phyloP scores from a whole-genome alignment of 2,797 vertebrate species.

The Myiotriccus ornatus region DNA sequence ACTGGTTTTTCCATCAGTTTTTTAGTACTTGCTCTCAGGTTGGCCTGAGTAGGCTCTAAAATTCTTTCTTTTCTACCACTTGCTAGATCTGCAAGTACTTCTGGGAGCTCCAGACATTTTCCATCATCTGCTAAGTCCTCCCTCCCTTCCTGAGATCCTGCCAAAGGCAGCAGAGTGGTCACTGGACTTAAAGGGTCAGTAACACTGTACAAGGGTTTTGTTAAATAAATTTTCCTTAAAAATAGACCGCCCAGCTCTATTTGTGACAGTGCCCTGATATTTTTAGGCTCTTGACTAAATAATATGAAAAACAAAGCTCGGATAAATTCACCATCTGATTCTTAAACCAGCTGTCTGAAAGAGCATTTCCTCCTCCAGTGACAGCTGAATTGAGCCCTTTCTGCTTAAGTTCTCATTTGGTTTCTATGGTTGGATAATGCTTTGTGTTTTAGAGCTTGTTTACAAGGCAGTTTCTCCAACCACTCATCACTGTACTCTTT shows the following conservation, averaged over 20 bases:
- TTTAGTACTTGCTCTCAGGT: neutral
- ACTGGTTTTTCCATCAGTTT: neutral
- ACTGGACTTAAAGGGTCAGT: conserved; percentile 1
- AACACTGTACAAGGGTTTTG: neutral
- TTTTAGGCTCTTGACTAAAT: conserved; percentile 46
- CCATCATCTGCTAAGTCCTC: neutral
- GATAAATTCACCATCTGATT: conserved; percentile 27
- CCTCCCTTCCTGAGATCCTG: neutral
- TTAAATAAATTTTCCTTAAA: conserved; percentile 36
- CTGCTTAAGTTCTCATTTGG: conserved; percentile 20
- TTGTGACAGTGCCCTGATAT: conserved; percentile 19
- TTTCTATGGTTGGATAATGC: neutral
- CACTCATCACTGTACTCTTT: neutral
- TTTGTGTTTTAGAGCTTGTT: conserved; percentile 26
- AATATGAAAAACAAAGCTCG: conserved; percentile 39
- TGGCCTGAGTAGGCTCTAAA: neutral
- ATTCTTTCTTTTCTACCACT: neutral
- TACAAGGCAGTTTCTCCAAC: neutral
- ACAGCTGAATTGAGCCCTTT: neutral
- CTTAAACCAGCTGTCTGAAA: conserved; percentile 40
- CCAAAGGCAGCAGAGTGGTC: neutral
- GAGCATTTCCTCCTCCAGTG: neutral
- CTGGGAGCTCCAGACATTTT: neutral
- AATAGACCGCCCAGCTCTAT: neutral
- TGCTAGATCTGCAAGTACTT: neutral